These are phyloP conservation scores for Drosophila nigromelanica DNA, from an alignment of 1,140 invertebrate genomes.

Conservation along the genomic window DNA sequence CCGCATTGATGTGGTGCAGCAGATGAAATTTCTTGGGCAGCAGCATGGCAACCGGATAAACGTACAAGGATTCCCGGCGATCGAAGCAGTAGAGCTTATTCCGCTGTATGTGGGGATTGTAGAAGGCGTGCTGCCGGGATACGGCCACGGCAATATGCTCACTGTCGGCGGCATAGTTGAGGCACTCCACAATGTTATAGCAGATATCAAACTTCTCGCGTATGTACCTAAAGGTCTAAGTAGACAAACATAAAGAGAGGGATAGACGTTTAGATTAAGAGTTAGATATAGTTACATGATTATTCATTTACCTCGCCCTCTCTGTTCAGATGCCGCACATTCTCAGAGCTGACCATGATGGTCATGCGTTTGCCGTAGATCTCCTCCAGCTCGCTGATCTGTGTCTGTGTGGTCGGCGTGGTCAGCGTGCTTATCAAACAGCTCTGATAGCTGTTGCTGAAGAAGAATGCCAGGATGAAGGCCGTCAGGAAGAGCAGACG, in stretches of 20 bases:
- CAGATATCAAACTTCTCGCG: conserved; percentile 77
- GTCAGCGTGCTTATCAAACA: conserved; percentile 78
- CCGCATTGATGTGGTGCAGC: conserved; percentile 71
- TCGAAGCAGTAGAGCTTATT: conserved; percentile 73
- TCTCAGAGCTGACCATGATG: conserved; percentile 72
- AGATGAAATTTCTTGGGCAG: conserved; percentile 77
- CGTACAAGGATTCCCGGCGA: conserved; percentile 70
- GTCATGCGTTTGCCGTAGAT: conserved; percentile 70
- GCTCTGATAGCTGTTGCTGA: conserved; percentile 77
- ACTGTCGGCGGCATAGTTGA: conserved; percentile 64
- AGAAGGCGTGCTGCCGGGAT: conserved; percentile 75
- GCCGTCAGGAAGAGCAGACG: conserved; percentile 45
- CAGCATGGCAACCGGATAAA: conserved; percentile 74
- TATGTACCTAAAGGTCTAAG: conserved; percentile 76
- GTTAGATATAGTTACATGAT: not conserved
- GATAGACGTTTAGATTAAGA: not conserved
- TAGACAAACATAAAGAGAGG: too few species aligned
- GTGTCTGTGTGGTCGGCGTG: conserved; percentile 54
- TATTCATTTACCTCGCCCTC: conserved; percentile 62
- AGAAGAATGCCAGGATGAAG: conserved; percentile 69
- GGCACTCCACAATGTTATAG: conserved; percentile 76
- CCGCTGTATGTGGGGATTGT: conserved; percentile 67
- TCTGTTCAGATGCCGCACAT: conserved; percentile 73
- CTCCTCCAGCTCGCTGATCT: conserved; percentile 62
- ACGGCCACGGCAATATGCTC: conserved; percentile 69